phyloP scores from a whole-genome alignment of 2,888 invertebrate species.

The Luperina nickerlii region DNA sequence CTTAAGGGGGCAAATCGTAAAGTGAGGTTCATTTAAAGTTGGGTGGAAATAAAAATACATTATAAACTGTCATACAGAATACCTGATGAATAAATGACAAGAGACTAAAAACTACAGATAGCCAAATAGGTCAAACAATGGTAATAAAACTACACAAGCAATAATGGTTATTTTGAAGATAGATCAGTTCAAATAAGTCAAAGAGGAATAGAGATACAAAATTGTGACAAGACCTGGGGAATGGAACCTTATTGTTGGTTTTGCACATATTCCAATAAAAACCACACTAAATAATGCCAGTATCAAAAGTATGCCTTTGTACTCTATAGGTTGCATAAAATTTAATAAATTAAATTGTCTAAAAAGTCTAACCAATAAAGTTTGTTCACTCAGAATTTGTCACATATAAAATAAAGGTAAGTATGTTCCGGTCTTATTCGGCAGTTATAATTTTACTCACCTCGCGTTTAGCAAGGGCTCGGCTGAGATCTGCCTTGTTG shows the following conservation, averaged over 20 bases:
- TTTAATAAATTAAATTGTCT: neutral
- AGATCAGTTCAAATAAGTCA: constrained; percentile 11
- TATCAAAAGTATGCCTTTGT: neutral
- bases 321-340: neutral
- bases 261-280: neutral
- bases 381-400: constrained; percentile 1
- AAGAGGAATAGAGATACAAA: constrained; percentile 15
- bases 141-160: constrained; percentile 16
- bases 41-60: neutral
- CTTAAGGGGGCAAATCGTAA: neutral
- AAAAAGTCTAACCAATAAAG: neutral
- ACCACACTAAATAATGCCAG: neutral
- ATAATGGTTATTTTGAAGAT: constrained; percentile 13
- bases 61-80: neutral
- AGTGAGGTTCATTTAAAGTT: neutral
- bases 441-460: constrained; percentile 85
- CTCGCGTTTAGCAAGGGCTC: constrained; percentile 93
- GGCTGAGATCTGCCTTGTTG: constrained; percentile 93
- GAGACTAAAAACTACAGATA: constrained; percentile 13
- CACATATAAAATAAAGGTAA: neutral
- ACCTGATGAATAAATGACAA: neutral
- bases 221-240: constrained; percentile 2
- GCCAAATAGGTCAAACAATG: constrained; percentile 25
- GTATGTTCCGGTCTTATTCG: constrained; percentile 18
- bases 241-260: neutral